Conservation (phyloP, 2,113 vertebrate species). For the Mandrillus leucophaeus region DNA sequence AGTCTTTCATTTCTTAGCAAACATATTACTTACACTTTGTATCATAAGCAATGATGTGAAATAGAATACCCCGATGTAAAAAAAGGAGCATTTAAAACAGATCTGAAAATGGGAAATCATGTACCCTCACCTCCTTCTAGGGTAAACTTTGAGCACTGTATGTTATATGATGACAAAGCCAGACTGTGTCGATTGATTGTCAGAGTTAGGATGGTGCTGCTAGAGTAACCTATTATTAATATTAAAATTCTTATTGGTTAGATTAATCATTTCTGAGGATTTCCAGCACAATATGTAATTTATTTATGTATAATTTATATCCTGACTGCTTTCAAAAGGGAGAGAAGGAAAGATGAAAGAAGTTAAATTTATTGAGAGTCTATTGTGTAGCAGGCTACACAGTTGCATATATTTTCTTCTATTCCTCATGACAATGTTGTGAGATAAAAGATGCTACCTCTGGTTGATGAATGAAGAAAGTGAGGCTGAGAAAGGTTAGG, state of each 20-base stretch:
- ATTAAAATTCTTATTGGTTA: constrained; percentile 70
- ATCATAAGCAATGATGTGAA: neutral
- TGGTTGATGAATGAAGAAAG: neutral
- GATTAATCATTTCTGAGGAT: constrained; percentile 71
- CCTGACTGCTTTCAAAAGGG: constrained; percentile 46
- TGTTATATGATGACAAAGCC: constrained; percentile 9
- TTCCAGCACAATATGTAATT: constrained; percentile 64
- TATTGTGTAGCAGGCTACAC: neutral
- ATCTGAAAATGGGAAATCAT: neutral
- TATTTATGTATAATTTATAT: constrained; percentile 76
- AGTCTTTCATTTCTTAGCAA: constrained; percentile 40
- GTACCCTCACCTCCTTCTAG: neutral
- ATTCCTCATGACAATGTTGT: neutral
- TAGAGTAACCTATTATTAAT: constrained; percentile 64
- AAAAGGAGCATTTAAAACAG: neutral
- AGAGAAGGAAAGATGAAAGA: constrained; percentile 47
- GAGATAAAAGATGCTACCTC: neutral
- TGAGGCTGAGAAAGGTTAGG: neutral
- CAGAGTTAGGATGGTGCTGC: constrained; percentile 37
- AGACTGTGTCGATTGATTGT: constrained; percentile 18
- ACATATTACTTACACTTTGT: neutral
- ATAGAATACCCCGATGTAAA: neutral
- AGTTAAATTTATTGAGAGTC: constrained; percentile 59
- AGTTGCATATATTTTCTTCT: neutral
- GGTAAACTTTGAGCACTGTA: neutral